Percentiles rank a stretch among this genome's conserved stretches.
phyloP scores from a whole-genome alignment of 2,888 invertebrate species.

The Protonemura montana region DNA sequence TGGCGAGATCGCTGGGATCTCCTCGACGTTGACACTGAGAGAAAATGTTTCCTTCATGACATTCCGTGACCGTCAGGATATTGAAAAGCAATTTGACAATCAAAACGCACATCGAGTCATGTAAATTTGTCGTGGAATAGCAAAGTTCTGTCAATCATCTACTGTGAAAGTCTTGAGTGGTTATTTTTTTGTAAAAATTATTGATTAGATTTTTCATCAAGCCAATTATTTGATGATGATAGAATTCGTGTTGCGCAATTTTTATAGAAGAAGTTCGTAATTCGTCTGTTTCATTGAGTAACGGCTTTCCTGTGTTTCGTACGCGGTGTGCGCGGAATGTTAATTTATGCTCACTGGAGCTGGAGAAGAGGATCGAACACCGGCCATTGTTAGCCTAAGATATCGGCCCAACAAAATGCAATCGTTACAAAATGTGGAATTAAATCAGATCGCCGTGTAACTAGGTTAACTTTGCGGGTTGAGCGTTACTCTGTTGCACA shows the following conservation, averaged over 20 bases:
- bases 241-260: constrained; percentile 13
- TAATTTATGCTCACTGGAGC: neutral
- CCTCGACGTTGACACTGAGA: neutral
- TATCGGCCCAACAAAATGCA: neutral
- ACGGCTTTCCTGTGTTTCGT: constrained; percentile 35
- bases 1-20: neutral
- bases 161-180: neutral
- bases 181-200: neutral
- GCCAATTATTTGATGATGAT: constrained; percentile 28
- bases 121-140: neutral
- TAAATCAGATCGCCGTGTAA: neutral
- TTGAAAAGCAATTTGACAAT: neutral
- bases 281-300: constrained; percentile 33
- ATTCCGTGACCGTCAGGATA: neutral
- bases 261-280: neutral
- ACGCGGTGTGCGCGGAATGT: neutral
- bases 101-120: neutral
- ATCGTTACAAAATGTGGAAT: constrained; percentile 28
- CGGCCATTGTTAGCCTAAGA: constrained; percentile 29
- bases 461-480: neutral
- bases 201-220: constrained; percentile 22
- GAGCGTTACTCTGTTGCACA: neutral
- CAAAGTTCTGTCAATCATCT: neutral
- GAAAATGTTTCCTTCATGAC: neutral
- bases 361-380: constrained; percentile 8